Base-by-base conservation (phyloP, 2,888 invertebrate species). In the Elmis aenea region DNA sequence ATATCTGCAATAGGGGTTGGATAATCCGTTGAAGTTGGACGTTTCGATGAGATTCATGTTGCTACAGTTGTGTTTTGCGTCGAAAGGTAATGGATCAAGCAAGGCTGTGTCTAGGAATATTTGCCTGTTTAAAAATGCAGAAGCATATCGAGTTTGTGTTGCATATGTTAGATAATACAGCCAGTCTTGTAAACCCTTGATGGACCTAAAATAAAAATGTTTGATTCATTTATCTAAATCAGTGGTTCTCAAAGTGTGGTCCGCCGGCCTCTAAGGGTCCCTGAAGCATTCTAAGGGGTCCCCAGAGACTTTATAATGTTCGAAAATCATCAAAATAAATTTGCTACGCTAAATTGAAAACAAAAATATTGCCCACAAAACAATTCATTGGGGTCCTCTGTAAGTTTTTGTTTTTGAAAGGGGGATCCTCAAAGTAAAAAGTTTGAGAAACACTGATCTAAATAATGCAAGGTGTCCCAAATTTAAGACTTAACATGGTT, bases 151-250 rank as follows among this genome's bases (percentile, higher is more conserved):
- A 0, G 83, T 79, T 64, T 89, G 86, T 0, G 84, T 83, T 6
- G 81, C 76, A 61, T 85, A 89, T 0, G 86, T 85, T 20, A 85
- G 64, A 61, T 87, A 88, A 63, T 81, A 82, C 2, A 89, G 67
- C 86, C 87, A 89, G 21, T 87, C 84, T 51, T 87, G 85, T 39
- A 84, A 74, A 8, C 85, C 83, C 61, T 82, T 80, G 57, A 82
- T 81, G 0, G 87, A 85, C 52, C 88, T 85, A 64, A 13, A 54
- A 55, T 41, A n/a, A 32, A 44, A n/a, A n/a, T n/a, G n/a, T n/a
- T n/a, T n/a, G n/a, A n/a, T n/a, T 18, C 25, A 13, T 15, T 13
- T 22, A 5, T n/a, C 9, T 32, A 11, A 11, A 33, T 13, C 2
- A 11, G 27, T 20, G 20, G 6, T n/a, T n/a, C n/a, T n/a, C n/a